These are phyloP conservation scores for Apotomis capreana DNA, from an alignment of 2,888 invertebrate species.

Conservation along the genomic window DNA sequence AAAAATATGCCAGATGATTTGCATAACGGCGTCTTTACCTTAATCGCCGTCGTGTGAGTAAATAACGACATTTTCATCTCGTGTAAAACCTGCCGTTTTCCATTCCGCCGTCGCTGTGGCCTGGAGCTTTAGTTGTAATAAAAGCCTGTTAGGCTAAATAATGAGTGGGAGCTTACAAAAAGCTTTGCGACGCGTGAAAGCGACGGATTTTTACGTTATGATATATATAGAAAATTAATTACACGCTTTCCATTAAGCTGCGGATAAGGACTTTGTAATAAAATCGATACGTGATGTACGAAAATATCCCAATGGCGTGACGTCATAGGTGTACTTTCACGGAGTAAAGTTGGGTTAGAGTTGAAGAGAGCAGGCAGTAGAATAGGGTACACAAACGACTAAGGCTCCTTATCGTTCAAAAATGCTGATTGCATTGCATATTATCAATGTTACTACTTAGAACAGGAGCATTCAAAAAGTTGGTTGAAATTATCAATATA, in stretches of 20 bases:
- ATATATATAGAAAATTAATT: slow-evolving; percentile 19
- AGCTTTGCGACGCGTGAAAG: slow-evolving; percentile 11
- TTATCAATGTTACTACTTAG: too few relatives aligned
- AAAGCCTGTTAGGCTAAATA: slow-evolving; percentile 33
- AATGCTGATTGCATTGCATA: too few relatives aligned
- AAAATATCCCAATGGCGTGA: not conserved
- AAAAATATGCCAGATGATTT: slow-evolving; percentile 10
- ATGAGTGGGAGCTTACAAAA: slow-evolving; percentile 26
- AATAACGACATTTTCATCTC: slow-evolving; percentile 16
- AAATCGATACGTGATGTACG: not conserved
- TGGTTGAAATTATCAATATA: too few relatives aligned
- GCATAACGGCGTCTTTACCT: not conserved
- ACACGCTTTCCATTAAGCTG: slow-evolving; percentile 8
- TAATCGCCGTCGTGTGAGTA: slow-evolving; percentile 11
- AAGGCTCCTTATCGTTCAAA: too few relatives aligned
- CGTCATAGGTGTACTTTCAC: too few relatives aligned
- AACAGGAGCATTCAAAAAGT: too few relatives aligned
- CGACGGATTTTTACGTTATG: slow-evolving; percentile 5
- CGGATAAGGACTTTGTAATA: not conserved
- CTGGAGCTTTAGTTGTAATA: slow-evolving; percentile 14
- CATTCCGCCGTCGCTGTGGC: slow-evolving; percentile 2
- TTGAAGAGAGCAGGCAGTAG: too few relatives aligned
- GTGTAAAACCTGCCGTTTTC: slow-evolving; percentile 19
- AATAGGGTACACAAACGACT: too few relatives aligned
- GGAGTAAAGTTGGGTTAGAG: too few relatives aligned